These are phyloP conservation scores for Antennarius striatus DNA, from an alignment of 2,113 vertebrate genomes.

Conservation along the genomic window DNA sequence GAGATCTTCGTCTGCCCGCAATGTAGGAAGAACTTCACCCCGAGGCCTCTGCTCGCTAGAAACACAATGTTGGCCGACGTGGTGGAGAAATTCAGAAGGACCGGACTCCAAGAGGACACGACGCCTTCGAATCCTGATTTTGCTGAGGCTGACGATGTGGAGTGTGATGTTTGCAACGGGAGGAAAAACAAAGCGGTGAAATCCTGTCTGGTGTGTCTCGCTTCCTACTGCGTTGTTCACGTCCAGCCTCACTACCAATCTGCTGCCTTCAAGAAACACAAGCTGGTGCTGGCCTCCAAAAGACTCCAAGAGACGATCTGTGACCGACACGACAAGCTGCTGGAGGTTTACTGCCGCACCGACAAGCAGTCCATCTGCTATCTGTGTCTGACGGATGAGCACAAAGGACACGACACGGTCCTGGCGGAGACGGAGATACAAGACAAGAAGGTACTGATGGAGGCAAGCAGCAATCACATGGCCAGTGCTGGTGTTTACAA, in stretches of 20 bases:
- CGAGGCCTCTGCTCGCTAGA: conserved; percentile 74
- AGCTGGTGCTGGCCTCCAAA: conserved; percentile 80
- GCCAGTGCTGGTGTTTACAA: no score
- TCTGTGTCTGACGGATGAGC: conserved; percentile 78
- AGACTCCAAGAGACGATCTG: conserved; percentile 76
- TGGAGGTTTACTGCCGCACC: conserved; percentile 81
- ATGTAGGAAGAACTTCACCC: conserved; percentile 76
- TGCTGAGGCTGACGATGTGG: conserved; percentile 68
- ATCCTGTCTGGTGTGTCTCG: conserved; percentile 93
- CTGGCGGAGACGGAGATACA: conserved; percentile 64
- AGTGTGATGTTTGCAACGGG: conserved; percentile 91
- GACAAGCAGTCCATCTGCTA: conserved; percentile 80
- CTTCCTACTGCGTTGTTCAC: conserved; percentile 93
- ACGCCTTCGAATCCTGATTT: not conserved
- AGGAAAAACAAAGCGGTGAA: conserved; percentile 89
- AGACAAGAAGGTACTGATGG: conserved; percentile 69
- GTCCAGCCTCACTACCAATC: conserved; percentile 93
- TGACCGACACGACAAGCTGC: conserved; percentile 73
- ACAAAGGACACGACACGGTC: conserved; percentile 80
- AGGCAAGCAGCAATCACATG: no score
- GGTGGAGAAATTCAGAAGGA: conserved; percentile 73
- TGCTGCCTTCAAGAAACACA: conserved; percentile 91
- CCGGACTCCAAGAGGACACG: conserved; percentile 38
- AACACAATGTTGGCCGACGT: conserved; percentile 82
- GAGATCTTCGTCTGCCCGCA: conserved; percentile 77